Percentiles rank a stretch among this genome's conserved stretches.
phyloP scores from a whole-genome alignment of 2,888 invertebrate genomes.

The Belgica antarctica region DNA sequence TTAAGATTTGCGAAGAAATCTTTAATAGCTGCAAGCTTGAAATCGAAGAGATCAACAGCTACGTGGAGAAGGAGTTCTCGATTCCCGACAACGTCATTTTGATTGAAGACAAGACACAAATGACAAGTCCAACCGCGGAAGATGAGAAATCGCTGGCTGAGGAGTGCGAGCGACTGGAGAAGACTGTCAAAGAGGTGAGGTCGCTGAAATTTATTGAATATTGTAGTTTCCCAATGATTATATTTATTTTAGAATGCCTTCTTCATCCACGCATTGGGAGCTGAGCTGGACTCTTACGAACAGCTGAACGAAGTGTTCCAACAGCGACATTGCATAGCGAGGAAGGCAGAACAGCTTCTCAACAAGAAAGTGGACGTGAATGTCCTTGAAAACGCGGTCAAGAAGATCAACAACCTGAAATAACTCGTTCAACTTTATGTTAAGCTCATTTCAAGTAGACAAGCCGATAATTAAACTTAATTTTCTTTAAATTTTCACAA shows the following conservation, averaged over 20 bases:
- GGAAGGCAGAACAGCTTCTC: background rate
- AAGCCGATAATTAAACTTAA: background rate
- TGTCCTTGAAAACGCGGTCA: too few species aligned
- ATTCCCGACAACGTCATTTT: slow-evolving; percentile 27
- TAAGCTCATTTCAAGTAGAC: background rate
- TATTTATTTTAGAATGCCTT: slow-evolving; percentile 10
- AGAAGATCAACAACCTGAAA: too few species aligned
- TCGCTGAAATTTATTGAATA: background rate
- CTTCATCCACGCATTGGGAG: background rate
- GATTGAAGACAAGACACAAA: background rate
- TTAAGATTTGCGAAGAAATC: background rate
- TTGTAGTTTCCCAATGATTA: background rate
- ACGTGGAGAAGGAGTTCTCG: background rate
- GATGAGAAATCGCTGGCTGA: background rate
- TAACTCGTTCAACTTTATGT: background rate
- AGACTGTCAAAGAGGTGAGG: background rate
- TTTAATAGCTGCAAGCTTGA: background rate
- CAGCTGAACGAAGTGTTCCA: background rate
- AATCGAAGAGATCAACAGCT: background rate
- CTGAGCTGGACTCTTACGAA: background rate
- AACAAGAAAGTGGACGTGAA: background rate
- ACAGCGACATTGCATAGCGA: too few species aligned
- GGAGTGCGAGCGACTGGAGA: background rate
- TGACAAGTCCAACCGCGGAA: background rate
- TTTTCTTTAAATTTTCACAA: background rate